These are phyloP conservation scores for Bufo gargarizans DNA, from an alignment of 2,113 vertebrate genomes.

Conservation along the genomic window DNA sequence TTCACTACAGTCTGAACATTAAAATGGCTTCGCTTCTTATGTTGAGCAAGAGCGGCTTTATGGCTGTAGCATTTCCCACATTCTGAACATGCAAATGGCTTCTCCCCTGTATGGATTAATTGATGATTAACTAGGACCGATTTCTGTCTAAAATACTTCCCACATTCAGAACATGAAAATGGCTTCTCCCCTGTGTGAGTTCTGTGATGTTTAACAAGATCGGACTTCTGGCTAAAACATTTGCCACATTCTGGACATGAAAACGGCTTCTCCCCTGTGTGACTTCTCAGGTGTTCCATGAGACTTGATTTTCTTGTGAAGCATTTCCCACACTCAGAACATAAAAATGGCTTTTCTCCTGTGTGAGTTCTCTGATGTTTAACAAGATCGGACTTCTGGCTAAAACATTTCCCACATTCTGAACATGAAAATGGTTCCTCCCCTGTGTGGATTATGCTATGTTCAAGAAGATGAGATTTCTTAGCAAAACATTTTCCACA, in stretches of 20 bases:
- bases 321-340: background rate
- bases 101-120: background rate
- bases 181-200: background rate
- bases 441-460: background rate
- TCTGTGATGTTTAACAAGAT: background rate
- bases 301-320: background rate
- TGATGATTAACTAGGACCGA: background rate
- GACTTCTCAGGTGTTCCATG: background rate
- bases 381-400: too few species aligned
- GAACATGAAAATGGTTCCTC: background rate
- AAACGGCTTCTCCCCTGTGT: background rate
- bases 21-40: background rate
- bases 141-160: background rate
- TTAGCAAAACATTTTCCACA: too few species aligned
- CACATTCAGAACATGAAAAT: background rate
- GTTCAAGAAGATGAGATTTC: too few species aligned
- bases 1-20: background rate
- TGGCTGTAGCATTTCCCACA: background rate
- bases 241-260: background rate
- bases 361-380: too few species aligned
- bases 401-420: background rate
- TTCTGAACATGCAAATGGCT: background rate
- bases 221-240: background rate
- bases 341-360: too few species aligned
- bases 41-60: background rate